These are phyloP conservation scores for Spermophilus dauricus DNA, from an alignment of 2,113 vertebrate genomes.

Conservation along the genomic window DNA sequence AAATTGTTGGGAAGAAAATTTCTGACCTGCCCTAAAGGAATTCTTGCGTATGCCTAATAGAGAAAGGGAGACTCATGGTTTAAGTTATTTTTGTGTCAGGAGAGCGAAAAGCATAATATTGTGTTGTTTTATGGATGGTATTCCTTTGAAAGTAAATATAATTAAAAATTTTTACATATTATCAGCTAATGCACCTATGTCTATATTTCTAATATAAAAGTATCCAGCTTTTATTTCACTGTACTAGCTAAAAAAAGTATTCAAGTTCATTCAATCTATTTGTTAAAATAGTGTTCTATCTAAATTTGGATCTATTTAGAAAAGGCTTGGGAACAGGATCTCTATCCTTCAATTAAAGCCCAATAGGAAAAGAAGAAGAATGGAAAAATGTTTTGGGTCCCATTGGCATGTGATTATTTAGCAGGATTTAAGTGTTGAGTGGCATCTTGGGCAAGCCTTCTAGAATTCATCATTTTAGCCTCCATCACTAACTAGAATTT, in stretches of 20 bases:
- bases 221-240: constrained; percentile 26
- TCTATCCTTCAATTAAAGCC: not conserved
- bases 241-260: not conserved
- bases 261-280: not conserved
- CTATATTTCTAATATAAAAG: not conserved
- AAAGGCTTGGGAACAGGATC: constrained; percentile 3
- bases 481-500: not conserved
- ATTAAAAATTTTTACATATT: constrained; percentile 34
- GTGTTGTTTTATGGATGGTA: not conserved
- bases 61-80: constrained; percentile 6
- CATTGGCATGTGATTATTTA: not conserved
- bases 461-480: not conserved
- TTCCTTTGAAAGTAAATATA: constrained; percentile 48
- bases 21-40: constrained; percentile 43
- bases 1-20: not conserved
- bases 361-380: not conserved
- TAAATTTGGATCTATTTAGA: constrained; percentile 45
- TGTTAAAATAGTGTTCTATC: constrained; percentile 38
- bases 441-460: not conserved
- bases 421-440: not conserved
- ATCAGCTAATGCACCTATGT: not conserved
- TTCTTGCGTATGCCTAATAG: constrained; percentile 17
- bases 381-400: not conserved
- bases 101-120: not conserved
- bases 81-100: constrained; percentile 8